phyloP scores from a whole-genome alignment of 2,797 vertebrate genomes.

The Tadarida brasiliensis region DNA sequence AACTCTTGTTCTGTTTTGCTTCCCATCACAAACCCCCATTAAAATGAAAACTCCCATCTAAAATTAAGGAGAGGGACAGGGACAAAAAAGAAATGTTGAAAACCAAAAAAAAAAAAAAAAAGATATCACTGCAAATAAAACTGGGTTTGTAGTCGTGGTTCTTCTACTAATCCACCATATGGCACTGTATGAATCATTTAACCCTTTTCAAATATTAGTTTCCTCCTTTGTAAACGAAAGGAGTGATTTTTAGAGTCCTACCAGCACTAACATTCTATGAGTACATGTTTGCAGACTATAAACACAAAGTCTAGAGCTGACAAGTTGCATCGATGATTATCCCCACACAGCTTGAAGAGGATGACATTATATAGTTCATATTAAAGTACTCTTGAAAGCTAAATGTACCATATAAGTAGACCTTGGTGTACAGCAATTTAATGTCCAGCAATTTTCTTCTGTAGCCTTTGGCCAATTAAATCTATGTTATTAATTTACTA shows the following conservation, averaged over 20 bases:
- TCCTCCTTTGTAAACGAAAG: neutral
- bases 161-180: neutral
- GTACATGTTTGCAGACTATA: neutral
- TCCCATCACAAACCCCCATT: neutral
- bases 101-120: neutral
- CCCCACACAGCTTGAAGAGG: neutral
- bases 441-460: conserved; percentile 32
- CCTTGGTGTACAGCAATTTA: neutral
- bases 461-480: neutral
- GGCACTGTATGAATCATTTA: neutral
- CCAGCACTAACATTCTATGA: neutral
- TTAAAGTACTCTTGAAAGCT: conserved; percentile 18
- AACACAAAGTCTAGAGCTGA: neutral
- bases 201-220: neutral
- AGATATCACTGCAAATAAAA: neutral
- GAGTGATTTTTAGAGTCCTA: neutral
- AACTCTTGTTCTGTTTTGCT: neutral
- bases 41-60: neutral
- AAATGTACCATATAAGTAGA: neutral
- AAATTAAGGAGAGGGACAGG: neutral
- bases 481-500: conserved; percentile 21
- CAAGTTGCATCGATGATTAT: neutral
- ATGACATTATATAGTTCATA: neutral
- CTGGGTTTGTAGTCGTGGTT: neutral
- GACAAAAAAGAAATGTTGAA: neutral